A percentile compares a stretch with the other conserved stretches of the same genome.
Conservation (phyloP, 1,140 invertebrate species). For the Sminthurides bifidus region DNA sequence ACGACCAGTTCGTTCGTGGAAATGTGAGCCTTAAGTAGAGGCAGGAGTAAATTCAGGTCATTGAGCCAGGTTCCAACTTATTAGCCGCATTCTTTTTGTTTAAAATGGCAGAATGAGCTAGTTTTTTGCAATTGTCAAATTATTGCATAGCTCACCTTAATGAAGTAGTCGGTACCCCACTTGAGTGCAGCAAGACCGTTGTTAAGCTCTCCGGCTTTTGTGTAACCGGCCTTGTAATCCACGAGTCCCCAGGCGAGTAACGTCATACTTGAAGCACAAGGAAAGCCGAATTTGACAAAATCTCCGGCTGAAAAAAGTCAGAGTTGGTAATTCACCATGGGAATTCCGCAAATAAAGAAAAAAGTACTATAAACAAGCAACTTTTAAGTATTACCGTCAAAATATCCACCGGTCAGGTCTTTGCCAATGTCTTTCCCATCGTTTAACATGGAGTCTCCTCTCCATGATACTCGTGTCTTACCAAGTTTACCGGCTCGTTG, state of each 20-base stretch:
- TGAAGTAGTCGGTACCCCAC: conserved; percentile 39
- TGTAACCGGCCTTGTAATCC: conserved; percentile 34
- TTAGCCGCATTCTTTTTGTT: background rate
- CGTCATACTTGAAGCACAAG: conserved; percentile 36
- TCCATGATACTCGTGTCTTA: conserved; percentile 33
- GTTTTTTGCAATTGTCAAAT: conserved; percentile 7
- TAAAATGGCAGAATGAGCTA: background rate
- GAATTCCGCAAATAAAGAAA: conserved; percentile 14
- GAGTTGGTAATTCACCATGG: background rate
- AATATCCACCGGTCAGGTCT: conserved; percentile 39
- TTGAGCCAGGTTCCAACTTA: no score
- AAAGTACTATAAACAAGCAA: no score
- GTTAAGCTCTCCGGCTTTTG: conserved; percentile 31
- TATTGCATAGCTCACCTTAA: no score
- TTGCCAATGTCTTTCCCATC: conserved; percentile 35
- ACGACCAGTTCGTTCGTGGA: conserved; percentile 38
- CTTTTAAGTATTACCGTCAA: conserved; percentile 34
- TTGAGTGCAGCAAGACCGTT: conserved; percentile 33
- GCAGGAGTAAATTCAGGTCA: no score
- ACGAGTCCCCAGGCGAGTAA: conserved; percentile 38
- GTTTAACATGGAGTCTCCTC: conserved; percentile 36
- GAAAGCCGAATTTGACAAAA: conserved; percentile 40
- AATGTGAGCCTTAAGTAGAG: background rate
- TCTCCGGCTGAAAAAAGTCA: conserved; percentile 36
- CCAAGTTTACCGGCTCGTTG: conserved; percentile 37